Evolutionary conservation across 2,888 invertebrate genomes (phyloP), one percentile per base, ranked within the genome.

Genomic region (Agriotes lineatus): DNA sequence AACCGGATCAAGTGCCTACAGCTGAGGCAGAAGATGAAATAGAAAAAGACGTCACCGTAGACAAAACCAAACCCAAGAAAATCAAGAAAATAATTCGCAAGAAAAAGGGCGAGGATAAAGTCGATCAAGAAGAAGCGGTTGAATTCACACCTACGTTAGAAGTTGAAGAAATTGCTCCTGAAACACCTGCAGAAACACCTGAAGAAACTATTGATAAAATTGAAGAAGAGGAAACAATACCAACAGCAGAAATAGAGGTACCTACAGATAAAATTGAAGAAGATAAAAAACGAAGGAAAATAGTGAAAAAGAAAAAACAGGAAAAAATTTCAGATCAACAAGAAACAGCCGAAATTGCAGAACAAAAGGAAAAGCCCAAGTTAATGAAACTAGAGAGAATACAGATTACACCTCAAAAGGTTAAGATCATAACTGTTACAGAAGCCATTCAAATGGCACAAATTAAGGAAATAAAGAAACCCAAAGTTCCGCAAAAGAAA

Each of bases 381-480:
- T 22, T 20, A 10, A 48, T 22, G 33, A 35, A 58, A 9, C 54
- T 58, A 12, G 37, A 63, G 45, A 60, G 39, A 50, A 58, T 67
- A 67, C 72, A 67, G 79, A 78, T 67, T 72, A 78, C 74, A 77
- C 82, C 89, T 0, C 87, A 86, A 19, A 87, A 88, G 78, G 75
- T 90, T 3, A 87, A 89, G 81, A 87, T 89, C 68, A 84, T 86
- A 20, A 86, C 89, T 75, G 87, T 88, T 22, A 76, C 83, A 60
- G 82, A 82, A 30, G 85, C 82, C 85, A 10, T 88, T 90, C 0
- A 87, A 87, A 60, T 89, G 14, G 52, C 90, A 75, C 87, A 88
- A 66, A 1, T 52, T 22, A 22, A 52, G 58, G 86, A 89, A 80
- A 82, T 91, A 1, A 91, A 88, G 76, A 92, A 91, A 78, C 84